These are phyloP conservation scores for Sebastiscus tertius DNA, from an alignment of 2,797 vertebrate genomes.

Conservation along the genomic window DNA sequence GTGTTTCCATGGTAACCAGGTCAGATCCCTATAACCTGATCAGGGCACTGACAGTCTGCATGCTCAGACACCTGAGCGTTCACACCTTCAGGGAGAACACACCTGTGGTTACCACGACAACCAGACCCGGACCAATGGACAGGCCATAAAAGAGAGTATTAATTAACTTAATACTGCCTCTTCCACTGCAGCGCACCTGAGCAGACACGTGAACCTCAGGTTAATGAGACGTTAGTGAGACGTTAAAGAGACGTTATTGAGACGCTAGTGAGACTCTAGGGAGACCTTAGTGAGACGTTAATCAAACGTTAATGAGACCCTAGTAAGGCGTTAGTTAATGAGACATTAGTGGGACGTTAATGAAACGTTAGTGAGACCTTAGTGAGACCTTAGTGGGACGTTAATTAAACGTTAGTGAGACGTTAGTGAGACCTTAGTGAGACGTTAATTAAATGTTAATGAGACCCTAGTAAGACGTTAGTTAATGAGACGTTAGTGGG, in stretches of 20 bases:
- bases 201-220: too few species aligned
- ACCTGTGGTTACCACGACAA: too few species aligned
- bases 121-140: too few species aligned
- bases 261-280: too few species aligned
- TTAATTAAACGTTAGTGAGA: background rate
- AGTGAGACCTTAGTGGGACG: background rate
- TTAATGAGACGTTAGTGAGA: too few species aligned
- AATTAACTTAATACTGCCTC: too few species aligned
- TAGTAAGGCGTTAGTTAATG: background rate
- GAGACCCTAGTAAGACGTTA: background rate
- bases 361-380: background rate
- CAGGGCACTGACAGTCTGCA: background rate
- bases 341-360: rapidly evolving
- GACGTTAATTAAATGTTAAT: background rate
- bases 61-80: background rate
- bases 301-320: background rate
- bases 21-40: background rate
- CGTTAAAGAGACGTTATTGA: background rate
- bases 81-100: too few species aligned
- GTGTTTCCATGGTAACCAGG: conserved; percentile 8
- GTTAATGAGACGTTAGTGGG: too few species aligned
- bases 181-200: too few species aligned
- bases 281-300: too few species aligned
- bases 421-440: rapidly evolving
- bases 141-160: too few species aligned